Evolutionary conservation across 2,797 vertebrate species (phyloP), one percentile per base, ranked within the genome.

Genomic region (Hipposideros larvatus): DNA sequence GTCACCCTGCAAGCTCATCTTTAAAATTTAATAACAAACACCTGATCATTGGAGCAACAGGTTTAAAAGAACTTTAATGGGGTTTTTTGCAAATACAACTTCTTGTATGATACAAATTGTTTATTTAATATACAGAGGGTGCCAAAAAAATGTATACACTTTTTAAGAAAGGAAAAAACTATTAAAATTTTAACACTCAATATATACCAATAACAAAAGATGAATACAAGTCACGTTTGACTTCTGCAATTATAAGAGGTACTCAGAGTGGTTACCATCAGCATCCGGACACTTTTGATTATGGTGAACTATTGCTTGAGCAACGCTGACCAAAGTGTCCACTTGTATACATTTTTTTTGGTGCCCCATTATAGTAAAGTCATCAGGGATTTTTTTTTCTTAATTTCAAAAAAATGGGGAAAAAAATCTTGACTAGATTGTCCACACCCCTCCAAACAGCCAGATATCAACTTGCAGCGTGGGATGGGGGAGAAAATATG

Each of bases 21-120:
- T 95, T 53, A 88, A 31, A 85, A 26, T 91, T 95, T 41, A 57
- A 46, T 87, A 90, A 59, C 7, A 57, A 75, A 74, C 18, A 46
- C 6, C 43, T 75, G 86, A 93, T 6, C 18, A 48, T 57, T 11
- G 18, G n/a, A 28, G 4, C 22, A 55, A 48, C 18, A 53, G 14
- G 24, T 63, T 94, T 73, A 77, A 84, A 95, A 61, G 73, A 51
- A 1, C 65, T 92, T n/a, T 28, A 65, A n/a, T 37, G 14, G 14
- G 46, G 0, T 57, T 75, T 24, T 65, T 80, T 63, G 22, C 48
- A 83, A 68, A 70, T 70, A 37, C 18, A 87, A 5, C 9, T 71
- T 95, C 26, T 94, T 96, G 18, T 15, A 80, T 26, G 28, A 16
- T 9, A 26, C 43, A 88, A 9, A 63, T 3, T 73, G 73, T 74